Percentiles rank a stretch among this genome's conserved stretches.
These are phyloP conservation scores for Drosophila nigrodunni DNA, from an alignment of 1,140 invertebrate species.

Conservation along the genomic window DNA sequence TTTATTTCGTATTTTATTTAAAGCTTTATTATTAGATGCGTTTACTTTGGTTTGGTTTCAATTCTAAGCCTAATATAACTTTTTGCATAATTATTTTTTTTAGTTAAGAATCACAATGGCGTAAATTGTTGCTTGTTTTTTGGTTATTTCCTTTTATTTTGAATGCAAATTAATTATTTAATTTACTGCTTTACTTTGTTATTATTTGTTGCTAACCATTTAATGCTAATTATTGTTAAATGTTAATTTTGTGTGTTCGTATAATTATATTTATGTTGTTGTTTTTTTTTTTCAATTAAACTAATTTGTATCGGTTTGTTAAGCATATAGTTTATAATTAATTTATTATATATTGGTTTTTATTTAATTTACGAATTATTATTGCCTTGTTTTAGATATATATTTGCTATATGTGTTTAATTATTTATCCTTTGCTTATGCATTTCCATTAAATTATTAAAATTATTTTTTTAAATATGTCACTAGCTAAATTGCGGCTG, in stretches of 20 bases:
- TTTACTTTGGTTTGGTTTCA: conserved; percentile 19
- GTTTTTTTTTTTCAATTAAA: conserved; percentile 25
- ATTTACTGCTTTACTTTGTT: conserved; percentile 18
- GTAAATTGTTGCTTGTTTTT: conserved; percentile 55
- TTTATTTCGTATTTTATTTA: conserved; percentile 31
- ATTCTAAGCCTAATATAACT: conserved; percentile 33
- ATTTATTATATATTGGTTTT: conserved; percentile 21
- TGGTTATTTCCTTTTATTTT: background rate
- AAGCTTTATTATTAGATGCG: conserved; percentile 38
- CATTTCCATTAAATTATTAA: conserved; percentile 1
- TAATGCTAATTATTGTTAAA: conserved; percentile 79
- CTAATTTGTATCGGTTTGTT: conserved; percentile 23
- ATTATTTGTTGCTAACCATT: conserved; percentile 43
- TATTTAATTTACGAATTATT: conserved; percentile 41
- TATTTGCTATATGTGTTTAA: conserved; percentile 25
- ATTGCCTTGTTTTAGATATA: conserved; percentile 47
- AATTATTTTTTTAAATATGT: conserved; percentile 33
- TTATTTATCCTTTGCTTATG: conserved; percentile 17
- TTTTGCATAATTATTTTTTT: conserved; percentile 63
- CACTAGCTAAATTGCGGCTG: conserved; percentile 48
- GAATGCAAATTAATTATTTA: conserved; percentile 5
- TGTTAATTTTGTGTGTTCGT: conserved; percentile 49
- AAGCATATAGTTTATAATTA: conserved; percentile 27
- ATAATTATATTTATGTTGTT: conserved; percentile 4
- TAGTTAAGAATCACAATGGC: conserved; percentile 84